Percentiles rank a stretch among this genome's conserved stretches.
Conservation (phyloP, 2,113 vertebrate genomes). For the Odontesthes bonariensis region DNA sequence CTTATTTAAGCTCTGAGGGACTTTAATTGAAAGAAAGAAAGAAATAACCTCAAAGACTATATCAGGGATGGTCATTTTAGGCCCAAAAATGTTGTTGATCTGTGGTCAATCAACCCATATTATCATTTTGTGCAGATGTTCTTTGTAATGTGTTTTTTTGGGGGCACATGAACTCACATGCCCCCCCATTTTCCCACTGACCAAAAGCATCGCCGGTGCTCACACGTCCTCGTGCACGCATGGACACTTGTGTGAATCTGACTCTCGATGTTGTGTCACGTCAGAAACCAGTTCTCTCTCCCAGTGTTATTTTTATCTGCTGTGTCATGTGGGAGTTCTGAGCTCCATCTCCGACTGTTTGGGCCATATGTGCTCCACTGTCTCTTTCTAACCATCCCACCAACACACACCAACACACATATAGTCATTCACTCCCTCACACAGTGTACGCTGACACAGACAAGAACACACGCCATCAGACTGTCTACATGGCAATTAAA, state of each 20-base stretch:
- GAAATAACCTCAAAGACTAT: no score
- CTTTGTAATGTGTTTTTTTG: no score
- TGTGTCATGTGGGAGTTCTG: slow-evolving; percentile 69
- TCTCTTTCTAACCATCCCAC: slow-evolving; percentile 49
- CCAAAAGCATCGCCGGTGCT: neutral
- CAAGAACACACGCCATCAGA: slow-evolving; percentile 13
- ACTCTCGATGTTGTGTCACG: slow-evolving; percentile 9
- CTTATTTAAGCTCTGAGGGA: no score
- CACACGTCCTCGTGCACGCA: neutral
- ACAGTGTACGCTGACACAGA: slow-evolving; percentile 39
- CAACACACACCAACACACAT: slow-evolving; percentile 38
- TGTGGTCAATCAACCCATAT: no score
- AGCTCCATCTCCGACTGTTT: slow-evolving; percentile 65
- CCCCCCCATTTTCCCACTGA: neutral
- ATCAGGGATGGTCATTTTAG: no score
- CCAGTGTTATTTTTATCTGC: slow-evolving; percentile 67
- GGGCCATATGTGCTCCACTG: slow-evolving; percentile 69
- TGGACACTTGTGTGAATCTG: slow-evolving; percentile 5
- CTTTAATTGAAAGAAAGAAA: no score
- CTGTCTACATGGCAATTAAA: slow-evolving; percentile 44
- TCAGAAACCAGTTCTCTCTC: slow-evolving; percentile 9
- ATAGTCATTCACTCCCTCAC: slow-evolving; percentile 24
- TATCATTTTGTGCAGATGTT: no score
- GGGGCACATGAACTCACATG: no score
- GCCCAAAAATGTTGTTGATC: no score